A percentile compares a stretch with the other conserved stretches of the same genome.
phyloP scores from a whole-genome alignment of 2,797 vertebrate species.

The Coracias cyanogaster region DNA sequence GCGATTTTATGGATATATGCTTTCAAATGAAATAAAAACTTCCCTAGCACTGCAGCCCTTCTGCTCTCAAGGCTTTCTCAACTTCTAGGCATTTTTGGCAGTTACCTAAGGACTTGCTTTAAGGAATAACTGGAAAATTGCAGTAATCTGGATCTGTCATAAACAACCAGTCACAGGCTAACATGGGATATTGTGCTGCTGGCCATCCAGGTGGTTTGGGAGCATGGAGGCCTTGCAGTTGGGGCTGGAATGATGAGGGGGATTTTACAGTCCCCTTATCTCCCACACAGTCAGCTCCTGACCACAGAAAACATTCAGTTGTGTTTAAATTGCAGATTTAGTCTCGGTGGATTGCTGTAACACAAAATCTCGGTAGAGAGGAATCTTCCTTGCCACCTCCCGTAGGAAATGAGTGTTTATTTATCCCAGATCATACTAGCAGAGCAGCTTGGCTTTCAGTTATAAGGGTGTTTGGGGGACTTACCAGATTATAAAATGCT shows the following conservation, averaged over 20 bases:
- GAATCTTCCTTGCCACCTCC: background rate
- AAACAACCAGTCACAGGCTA: background rate
- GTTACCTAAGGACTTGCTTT: background rate
- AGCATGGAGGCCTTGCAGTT: background rate
- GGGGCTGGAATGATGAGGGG: background rate
- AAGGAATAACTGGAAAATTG: background rate
- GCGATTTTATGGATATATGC: background rate
- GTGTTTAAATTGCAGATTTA: background rate
- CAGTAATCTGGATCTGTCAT: background rate
- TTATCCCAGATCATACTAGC: background rate
- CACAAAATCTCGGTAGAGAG: background rate
- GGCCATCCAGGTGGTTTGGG: background rate
- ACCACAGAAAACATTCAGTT: background rate
- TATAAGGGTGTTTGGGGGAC: background rate
- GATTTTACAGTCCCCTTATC: background rate
- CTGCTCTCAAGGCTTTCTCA: background rate
- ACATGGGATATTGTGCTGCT: background rate
- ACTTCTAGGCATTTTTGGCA: background rate
- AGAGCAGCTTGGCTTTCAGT: background rate
- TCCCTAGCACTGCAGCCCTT: background rate
- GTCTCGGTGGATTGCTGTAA: background rate
- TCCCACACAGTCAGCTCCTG: background rate
- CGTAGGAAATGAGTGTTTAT: background rate
- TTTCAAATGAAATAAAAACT: constrained; percentile 11
- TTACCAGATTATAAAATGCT: background rate